Evolutionary conservation across 2,113 vertebrate species (phyloP).

Genomic region (Cinclus mexicanus): DNA sequence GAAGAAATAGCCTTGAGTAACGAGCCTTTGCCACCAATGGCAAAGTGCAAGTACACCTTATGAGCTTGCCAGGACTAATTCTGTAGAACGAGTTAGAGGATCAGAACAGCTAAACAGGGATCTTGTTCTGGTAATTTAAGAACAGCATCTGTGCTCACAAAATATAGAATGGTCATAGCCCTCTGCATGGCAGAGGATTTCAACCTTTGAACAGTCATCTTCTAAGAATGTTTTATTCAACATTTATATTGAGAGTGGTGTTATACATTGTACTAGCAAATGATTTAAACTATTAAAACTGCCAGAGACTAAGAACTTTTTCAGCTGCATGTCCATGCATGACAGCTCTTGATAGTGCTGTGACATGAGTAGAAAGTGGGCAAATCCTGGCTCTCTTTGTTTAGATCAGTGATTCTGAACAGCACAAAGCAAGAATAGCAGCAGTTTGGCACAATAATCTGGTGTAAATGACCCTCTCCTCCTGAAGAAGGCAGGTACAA

Average conservation of each 20-base stretch:
- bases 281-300: background rate
- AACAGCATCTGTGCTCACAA: background rate
- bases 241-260: background rate
- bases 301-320: background rate
- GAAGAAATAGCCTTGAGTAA: background rate
- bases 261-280: background rate
- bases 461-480: background rate
- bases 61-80: background rate
- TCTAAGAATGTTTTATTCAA: background rate
- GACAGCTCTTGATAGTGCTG: background rate
- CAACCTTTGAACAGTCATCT: background rate
- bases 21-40: background rate
- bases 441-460: background rate
- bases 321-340: rapidly evolving
- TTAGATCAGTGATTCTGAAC: background rate
- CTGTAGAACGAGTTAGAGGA: background rate
- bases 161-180: background rate
- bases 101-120: background rate
- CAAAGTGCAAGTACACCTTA: background rate
- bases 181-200: background rate
- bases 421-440: background rate
- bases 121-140: background rate
- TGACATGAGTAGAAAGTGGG: background rate
- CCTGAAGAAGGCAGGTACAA: background rate
- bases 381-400: background rate